Base-by-base conservation (phyloP, 2,797 vertebrate genomes). In the Pogonophryne albipinna region DNA sequence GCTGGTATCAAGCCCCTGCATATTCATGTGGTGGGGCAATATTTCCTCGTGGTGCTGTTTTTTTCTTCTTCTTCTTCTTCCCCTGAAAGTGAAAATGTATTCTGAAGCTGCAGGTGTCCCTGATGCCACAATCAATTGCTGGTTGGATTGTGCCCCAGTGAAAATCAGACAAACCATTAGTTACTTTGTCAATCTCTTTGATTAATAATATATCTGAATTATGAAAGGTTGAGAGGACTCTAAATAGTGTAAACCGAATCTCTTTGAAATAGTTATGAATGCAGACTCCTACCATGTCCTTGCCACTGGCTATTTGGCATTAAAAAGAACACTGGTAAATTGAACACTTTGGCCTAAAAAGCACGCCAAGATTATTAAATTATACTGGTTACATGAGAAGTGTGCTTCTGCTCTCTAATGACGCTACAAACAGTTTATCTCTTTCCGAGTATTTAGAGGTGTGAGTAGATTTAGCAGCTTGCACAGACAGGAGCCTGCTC, bases 1-100 rank as follows among this genome's bases (percentile, higher is more conserved):
- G 90, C 92, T 91, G 87, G 94, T 94, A 95, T 95, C 93, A 94
- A 93, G 91, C 91, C 90, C 86, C 92, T 95, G 94, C 95, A 95
- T 96, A 96, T 95, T 96, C 94, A 95, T 95, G 95, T 88, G 87
- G 92, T 83, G 89, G 91, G 92, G 92, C 90, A 94, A 95, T 95
- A 93, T 94, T 95, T 94, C 91, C 93, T 90, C 71, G 58, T 78
- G 88, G 80, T 84, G 84, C 82, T 79, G 78, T 89, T 90, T 89
- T 90, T 75, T 74, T 80, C 89, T 90, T 74, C 72, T 81, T 81
- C 51, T 71, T 71, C 79, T 80, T 61, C 84, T 86, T 38, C 34
- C 34, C 65, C 82, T 88, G 82, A 85, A 92, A 90, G 90, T 91
- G 91, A 76, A 95, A 95, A 95, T 95, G 90, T 95, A 95, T 95